Base-by-base conservation (phyloP, 2,888 invertebrate species). In the Taphrorychus bicolor region DNA sequence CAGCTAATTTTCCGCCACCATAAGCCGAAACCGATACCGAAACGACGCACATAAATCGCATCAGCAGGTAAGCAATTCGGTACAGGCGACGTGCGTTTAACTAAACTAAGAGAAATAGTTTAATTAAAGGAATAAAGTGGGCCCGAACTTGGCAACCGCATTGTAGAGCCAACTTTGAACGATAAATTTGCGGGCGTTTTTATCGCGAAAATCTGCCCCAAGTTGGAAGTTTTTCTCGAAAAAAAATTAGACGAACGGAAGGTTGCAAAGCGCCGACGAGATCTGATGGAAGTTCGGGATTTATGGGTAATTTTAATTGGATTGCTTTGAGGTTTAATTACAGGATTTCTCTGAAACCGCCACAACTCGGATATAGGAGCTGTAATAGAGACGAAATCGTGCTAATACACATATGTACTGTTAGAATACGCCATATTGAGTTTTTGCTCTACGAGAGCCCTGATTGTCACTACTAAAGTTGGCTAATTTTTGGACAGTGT, bases 81-180 rank as follows among this genome's bases (percentile, higher is more conserved):
- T 48, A 56, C 57, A 60, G 66, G 65, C 61, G 69, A 69, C 65
- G 59, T 51, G 40, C 58, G 52, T 45, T 61, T 69, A 69, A 69
- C 66, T 65, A 54, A 69, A 69, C 69, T 66, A 69, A 69, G 69
- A 69, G 69, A 69, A 69, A 69, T 69, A 66, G 69, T 69, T 66
- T 69, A 69, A 69, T 69, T 69, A 69, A 69, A 59, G 65, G 54
- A 66, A 66, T 69, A 69, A 66, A 69, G 65, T 69, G 22, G 18
- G 24, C 21, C 40, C 11, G 65, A 69, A 62, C 69, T 61, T 61
- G 49, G 48, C 48, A 66, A 61, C 66, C 69, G 65, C 59, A 61
- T 61, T 59, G 62, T 59, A 41, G 53, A 58, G 54, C 58, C 24
- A 67, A 67, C 62, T 67, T 68, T 53, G 18, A 11, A 48, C 23